Evolutionary conservation across 2,113 vertebrate genomes (phyloP), one percentile per base, ranked within the genome.

Genomic region (Poecile atricapillus): DNA sequence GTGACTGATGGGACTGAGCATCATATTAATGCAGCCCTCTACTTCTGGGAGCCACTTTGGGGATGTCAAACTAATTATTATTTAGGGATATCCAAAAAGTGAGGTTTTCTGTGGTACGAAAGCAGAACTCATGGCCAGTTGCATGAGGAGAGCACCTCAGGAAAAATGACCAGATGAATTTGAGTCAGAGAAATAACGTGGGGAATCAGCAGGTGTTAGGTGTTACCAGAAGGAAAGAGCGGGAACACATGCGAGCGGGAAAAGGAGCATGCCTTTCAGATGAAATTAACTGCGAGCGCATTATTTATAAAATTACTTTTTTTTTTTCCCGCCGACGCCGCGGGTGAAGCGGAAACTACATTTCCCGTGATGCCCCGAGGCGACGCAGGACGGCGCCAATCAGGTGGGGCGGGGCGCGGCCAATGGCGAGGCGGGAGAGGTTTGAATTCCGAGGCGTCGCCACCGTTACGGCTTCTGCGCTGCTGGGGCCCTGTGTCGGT

Each of bases 291-390:
- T 18, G 22, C 18, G 4, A 55, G 17, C 2, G 12, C 41, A 14
- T 16, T 68, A 16, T 17, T n/a, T 33, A 56, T 5, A 17, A 47
- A 17, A 33, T 39, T 13, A 5, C 7, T 37, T 27, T 0, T 12
- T 0, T 12, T 10, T 19, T 24, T 5, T 2, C 3, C 12, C 4
- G 28, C 22, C 8, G 8, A 4, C 9, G 30, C 23, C 11, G 9
- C 11, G 0, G 2, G 3, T n/a, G 15, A 65, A 5, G 6, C 0
- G 31, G 0, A 11, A 85, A 75, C 83, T 58, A 35, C 60, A 43
- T 30, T 58, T 75, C 60, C 83, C 83, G 7, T 58, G 70, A 25
- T 58, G 35, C 15, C 8, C 1, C 9, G 20, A 43, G 43, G 52
- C 35, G 43, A 58, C 35, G 70, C 24, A n/a, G 19, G 10, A 24